Conservation (phyloP, 2,113 vertebrate genomes). For the Eidolon helvum region DNA sequence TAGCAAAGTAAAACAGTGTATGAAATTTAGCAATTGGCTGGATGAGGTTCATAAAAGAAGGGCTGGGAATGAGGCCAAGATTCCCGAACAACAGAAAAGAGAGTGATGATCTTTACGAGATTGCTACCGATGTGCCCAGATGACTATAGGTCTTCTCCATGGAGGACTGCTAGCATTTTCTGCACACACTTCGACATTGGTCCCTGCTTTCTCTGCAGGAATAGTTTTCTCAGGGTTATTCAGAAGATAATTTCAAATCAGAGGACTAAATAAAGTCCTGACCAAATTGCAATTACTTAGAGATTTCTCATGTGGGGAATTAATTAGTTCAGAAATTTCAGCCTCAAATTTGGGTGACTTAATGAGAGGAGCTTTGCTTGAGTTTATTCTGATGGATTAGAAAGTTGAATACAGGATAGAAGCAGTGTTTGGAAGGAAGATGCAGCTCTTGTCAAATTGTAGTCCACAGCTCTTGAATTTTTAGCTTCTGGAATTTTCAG, state of each 20-base stretch:
- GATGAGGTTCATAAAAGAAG: background rate
- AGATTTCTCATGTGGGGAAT: background rate
- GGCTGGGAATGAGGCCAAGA: background rate
- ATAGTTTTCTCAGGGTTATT: background rate
- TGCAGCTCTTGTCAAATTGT: background rate
- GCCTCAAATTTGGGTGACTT: background rate
- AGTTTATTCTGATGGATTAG: background rate
- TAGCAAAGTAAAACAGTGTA: background rate
- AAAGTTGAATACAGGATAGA: background rate
- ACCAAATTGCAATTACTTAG: background rate
- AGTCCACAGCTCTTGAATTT: background rate
- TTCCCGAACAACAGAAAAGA: background rate
- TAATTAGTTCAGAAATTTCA: background rate
- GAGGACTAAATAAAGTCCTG: background rate
- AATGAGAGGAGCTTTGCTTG: background rate
- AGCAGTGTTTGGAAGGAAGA: background rate
- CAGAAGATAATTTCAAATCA: background rate
- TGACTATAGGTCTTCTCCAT: background rate
- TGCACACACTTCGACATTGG: background rate
- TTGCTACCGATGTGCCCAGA: fast-evolving
- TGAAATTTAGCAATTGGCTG: background rate
- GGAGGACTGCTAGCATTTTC: background rate
- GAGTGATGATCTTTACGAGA: background rate
- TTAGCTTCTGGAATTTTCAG: background rate
- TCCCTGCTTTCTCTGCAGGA: background rate